Evolutionary conservation across 2,888 invertebrate species (phyloP).

Genomic region (Vesta saturnalis): DNA sequence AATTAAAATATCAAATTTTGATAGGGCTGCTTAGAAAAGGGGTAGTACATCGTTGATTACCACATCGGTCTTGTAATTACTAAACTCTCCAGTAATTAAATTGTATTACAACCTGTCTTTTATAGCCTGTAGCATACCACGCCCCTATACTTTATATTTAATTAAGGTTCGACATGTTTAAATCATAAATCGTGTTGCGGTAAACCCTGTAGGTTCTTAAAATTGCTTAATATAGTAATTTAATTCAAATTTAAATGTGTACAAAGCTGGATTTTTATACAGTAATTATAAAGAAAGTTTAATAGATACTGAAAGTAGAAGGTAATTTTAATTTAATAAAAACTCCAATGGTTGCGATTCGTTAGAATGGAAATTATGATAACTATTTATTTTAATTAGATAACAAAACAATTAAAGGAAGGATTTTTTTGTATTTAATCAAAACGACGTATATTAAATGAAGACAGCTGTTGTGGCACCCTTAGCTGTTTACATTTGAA

Average conservation of each 20-base stretch:
- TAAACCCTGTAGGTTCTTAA: slow-evolving; percentile 28
- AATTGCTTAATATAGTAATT: slow-evolving; percentile 28
- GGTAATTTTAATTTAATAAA: too few species aligned
- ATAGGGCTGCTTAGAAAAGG: slow-evolving; percentile 5
- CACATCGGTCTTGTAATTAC: slow-evolving; percentile 37
- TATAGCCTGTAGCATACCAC: slow-evolving; percentile 37
- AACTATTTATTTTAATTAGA: too few species aligned
- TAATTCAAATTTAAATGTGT: slow-evolving; percentile 20
- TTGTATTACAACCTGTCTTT: slow-evolving; percentile 39
- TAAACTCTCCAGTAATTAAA: slow-evolving; percentile 40
- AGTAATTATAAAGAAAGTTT: too few species aligned
- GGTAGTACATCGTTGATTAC: slow-evolving; percentile 12
- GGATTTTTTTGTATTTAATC: too few species aligned
- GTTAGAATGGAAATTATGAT: too few species aligned
- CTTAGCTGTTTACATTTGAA: too few species aligned
- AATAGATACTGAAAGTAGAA: too few species aligned
- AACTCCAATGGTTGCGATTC: too few species aligned
- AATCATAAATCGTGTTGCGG: slow-evolving; percentile 39
- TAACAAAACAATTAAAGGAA: too few species aligned
- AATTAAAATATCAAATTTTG: slow-evolving; percentile 25
- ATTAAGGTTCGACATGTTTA: slow-evolving; percentile 44
- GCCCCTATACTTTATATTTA: slow-evolving; percentile 43
- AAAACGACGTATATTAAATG: too few species aligned
- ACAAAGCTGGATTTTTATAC: not conserved
- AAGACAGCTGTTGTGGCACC: too few species aligned